Conservation (phyloP, 1,140 invertebrate genomes). For the Akabosia matsudoensis region DNA sequence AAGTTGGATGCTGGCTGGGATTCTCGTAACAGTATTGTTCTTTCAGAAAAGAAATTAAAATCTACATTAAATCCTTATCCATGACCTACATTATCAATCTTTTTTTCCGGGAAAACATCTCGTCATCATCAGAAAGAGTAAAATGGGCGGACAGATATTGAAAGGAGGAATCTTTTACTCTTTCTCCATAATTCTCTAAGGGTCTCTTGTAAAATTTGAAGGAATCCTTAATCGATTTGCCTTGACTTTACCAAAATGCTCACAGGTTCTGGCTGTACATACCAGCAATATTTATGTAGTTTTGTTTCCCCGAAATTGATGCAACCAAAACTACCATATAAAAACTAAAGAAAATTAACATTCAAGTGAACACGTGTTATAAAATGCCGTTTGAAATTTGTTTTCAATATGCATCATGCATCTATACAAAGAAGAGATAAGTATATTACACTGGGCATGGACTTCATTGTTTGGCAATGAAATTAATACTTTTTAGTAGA, state of each 20-base stretch:
- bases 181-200: background rate
- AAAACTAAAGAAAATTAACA: too few relatives aligned
- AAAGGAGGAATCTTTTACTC: slow-evolving; percentile 12
- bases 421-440: too few relatives aligned
- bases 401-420: too few relatives aligned
- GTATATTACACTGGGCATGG: background rate
- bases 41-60: slow-evolving; percentile 39
- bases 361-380: too few relatives aligned
- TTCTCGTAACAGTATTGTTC: background rate
- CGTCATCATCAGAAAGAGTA: slow-evolving; percentile 1
- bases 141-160: slow-evolving; percentile 38
- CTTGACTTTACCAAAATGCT: too few relatives aligned
- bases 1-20: background rate
- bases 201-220: background rate
- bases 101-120: slow-evolving; percentile 40
- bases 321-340: too few relatives aligned
- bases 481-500: slow-evolving; percentile 13
- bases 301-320: too few relatives aligned
- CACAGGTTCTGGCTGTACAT: too few relatives aligned
- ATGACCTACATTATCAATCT: slow-evolving; percentile 47
- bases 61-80: slow-evolving; percentile 35
- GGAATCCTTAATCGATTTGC: background rate
- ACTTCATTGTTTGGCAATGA: background rate
- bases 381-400: too few relatives aligned
- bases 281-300: too few relatives aligned